phyloP scores from a whole-genome alignment of 2,113 vertebrate species.

The Furnarius figulus region DNA sequence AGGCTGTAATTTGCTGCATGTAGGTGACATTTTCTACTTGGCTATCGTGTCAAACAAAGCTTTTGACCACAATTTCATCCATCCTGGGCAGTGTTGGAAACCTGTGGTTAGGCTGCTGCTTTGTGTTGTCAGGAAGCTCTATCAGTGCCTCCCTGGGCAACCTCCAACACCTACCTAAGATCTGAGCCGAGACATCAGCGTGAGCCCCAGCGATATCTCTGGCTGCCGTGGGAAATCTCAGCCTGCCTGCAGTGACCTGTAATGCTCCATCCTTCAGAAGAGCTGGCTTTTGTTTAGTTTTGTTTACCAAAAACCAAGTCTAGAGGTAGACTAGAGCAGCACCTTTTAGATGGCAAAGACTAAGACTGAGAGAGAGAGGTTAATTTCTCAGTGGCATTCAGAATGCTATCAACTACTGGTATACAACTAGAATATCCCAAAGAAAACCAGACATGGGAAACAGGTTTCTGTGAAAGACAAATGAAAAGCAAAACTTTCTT shows the following conservation, averaged over 20 bases:
- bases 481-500: not conserved
- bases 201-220: fast-evolving
- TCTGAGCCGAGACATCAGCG: not conserved
- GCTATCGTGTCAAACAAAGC: not conserved
- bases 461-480: not conserved
- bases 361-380: not conserved
- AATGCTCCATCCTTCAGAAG: not conserved
- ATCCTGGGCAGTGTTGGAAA: not conserved
- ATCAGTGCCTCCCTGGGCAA: not conserved
- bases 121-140: fast-evolving
- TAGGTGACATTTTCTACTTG: not conserved
- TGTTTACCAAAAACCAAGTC: not conserved
- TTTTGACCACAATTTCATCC: not conserved
- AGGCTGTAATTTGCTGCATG: not conserved
- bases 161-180: not conserved
- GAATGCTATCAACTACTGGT: not conserved
- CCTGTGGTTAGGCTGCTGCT: not conserved
- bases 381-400: not conserved
- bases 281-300: not conserved
- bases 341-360: not conserved
- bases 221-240: not conserved
- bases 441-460: not conserved
- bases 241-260: not conserved
- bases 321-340: not conserved
- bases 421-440: not conserved